Percentiles rank a stretch among this genome's conserved stretches.
phyloP scores from a whole-genome alignment of 1,140 invertebrate genomes.

The Papilio aristodemus region DNA sequence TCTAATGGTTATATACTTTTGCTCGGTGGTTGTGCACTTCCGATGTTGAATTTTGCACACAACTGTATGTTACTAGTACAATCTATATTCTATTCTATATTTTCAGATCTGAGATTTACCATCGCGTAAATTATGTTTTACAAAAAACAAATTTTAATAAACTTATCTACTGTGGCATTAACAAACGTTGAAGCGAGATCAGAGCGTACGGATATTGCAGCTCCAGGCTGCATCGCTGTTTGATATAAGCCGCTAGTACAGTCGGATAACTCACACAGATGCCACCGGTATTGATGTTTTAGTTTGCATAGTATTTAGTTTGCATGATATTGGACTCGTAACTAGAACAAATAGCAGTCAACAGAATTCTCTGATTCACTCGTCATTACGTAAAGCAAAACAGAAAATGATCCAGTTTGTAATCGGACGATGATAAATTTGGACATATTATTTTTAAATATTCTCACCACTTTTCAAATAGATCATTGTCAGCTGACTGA shows the following conservation, averaged over 20 bases:
- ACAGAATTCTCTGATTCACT: neutral
- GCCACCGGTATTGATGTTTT: slow-evolving; percentile 3
- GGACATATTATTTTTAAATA: no score
- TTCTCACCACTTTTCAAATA: no score
- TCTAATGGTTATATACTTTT: no score
- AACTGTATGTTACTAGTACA: no score
- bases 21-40: no score
- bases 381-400: neutral
- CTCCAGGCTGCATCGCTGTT: slow-evolving; percentile 14
- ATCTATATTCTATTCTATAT: no score
- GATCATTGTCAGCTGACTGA: no score
- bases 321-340: slow-evolving; percentile 3
- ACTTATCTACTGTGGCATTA: neutral
- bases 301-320: slow-evolving; percentile 23
- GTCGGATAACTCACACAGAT: slow-evolving; percentile 1
- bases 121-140: neutral
- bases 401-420: no score
- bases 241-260: neutral
- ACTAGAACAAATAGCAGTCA: neutral
- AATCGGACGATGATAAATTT: no score
- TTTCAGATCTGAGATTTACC: no score
- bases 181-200: slow-evolving; percentile 3
- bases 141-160: neutral
- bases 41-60: no score
- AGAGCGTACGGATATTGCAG: slow-evolving; percentile 12